Base-by-base conservation (phyloP, 2,113 vertebrate genomes). In the Tetrax tetrax region DNA sequence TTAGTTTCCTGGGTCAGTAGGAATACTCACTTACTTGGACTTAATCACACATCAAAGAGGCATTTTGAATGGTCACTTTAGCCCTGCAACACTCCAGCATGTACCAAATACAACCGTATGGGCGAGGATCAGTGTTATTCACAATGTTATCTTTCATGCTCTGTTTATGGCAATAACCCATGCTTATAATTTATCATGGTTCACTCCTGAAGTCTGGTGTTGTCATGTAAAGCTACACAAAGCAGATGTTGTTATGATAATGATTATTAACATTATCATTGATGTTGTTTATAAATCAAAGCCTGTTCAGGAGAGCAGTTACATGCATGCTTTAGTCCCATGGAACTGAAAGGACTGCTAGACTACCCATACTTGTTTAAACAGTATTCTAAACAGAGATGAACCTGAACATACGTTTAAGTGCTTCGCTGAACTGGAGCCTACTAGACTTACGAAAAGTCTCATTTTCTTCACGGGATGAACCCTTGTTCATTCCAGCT, bases 211-310 rank as follows among this genome's bases (percentile, higher is more conserved):
- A 76, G 37, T 45, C 86, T 78, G 65, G 2, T 33, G 48, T 17
- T 82, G 41, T 54, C 53, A 47, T 13, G 50, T 69, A 85, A 92
- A 96, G 41, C 22, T 57, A 69, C 93, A 64, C 22, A 54, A 87
- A 96, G 60, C 77, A 95, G 93, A 45, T 91, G 84, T 81, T 95
- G 80, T 74, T 35, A 69, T 66, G 72, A 87, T 2, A 37, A 69
- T 68, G 27, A 68, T 65, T 2, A 93, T 90, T 19, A 94, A 82
- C 81, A 35, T 84, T 48, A 72, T 91, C 87, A 89, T 65, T 84
- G 56, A 53, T 81, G 35, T 15, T 87, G 60, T 92, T 95, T 82
- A 37, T 68, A 82, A 85, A 89, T 89, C 45, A 68, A 87, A 92
- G 45, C 66, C 66, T 75, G 14, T 57, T 94, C 57, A 66, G 59